These are phyloP conservation scores for Dipus sagitta DNA, from an alignment of 2,797 vertebrate genomes.

Conservation along the genomic window DNA sequence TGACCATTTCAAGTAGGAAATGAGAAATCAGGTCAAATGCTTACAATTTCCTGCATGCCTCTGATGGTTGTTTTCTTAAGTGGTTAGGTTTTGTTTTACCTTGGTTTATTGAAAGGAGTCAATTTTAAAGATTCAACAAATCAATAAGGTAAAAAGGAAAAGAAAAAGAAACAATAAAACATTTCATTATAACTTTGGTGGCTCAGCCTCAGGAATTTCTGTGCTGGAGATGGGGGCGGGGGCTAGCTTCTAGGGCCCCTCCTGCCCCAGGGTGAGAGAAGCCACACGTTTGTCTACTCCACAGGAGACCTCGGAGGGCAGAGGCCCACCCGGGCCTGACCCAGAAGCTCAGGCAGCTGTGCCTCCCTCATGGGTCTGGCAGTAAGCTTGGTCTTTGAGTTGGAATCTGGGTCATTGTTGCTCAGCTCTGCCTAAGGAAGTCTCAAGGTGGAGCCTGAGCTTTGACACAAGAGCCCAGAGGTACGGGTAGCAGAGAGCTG, in stretches of 20 bases:
- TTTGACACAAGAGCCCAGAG: conserved; percentile 58
- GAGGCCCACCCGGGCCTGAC: neutral
- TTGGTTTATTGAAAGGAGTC: conserved; percentile 78
- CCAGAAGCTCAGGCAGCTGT: neutral
- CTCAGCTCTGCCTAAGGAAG: neutral
- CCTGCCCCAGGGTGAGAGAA: neutral
- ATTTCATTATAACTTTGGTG: conserved; percentile 79
- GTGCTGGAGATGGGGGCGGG: neutral
- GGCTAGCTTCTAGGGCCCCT: neutral
- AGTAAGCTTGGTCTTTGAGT: neutral
- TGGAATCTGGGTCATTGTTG: neutral
- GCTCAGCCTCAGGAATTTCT: conserved; percentile 68
- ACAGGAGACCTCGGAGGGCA: neutral
- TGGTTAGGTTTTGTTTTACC: conserved; percentile 65
- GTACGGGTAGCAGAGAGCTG: conserved; percentile 62
- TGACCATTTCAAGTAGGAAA: conserved; percentile 77
- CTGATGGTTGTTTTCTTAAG: conserved; percentile 77
- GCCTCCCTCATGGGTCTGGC: neutral
- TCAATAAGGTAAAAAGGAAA: conserved; percentile 79
- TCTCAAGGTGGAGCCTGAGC: neutral
- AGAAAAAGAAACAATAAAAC: conserved; percentile 74
- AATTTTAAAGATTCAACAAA: conserved; percentile 77
- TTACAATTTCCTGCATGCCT: conserved; percentile 81
- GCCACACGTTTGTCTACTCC: neutral
- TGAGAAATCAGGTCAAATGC: conserved; percentile 77